Evolutionary conservation across 1,140 invertebrate species (phyloP).

Genomic region (Rhagoletis zephyria): DNA sequence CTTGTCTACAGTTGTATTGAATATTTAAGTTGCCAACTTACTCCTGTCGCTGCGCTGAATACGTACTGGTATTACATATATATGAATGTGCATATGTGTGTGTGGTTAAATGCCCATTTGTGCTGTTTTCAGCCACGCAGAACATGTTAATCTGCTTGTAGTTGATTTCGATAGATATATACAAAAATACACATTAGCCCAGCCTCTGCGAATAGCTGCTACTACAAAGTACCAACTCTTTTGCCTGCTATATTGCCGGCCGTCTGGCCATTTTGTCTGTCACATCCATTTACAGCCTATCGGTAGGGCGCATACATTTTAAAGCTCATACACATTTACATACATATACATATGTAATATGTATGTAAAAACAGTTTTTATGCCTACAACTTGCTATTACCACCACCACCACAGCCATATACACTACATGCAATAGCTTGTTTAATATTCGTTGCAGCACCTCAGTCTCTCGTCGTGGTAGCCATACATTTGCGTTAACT

Average conservation of each 20-base stretch:
- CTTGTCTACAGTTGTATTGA: conserved; percentile 41
- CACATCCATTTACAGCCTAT: conserved; percentile 7
- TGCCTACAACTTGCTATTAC: not conserved
- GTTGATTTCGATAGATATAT: not conserved
- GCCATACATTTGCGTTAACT: not conserved
- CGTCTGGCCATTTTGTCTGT: not conserved
- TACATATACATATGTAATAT: not conserved
- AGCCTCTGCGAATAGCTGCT: not conserved
- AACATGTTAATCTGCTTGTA: conserved; percentile 24
- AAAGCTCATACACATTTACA: not conserved
- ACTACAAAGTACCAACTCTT: not conserved
- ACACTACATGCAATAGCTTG: too few species aligned
- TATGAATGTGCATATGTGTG: not conserved
- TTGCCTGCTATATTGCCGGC: not conserved
- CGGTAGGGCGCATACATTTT: not conserved
- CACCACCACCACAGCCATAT: not conserved
- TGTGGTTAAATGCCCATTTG: too few species aligned
- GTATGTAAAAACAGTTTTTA: not conserved
- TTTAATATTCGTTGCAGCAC: not conserved
- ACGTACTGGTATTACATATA: not conserved
- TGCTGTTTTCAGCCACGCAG: too few species aligned
- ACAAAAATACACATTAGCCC: not conserved
- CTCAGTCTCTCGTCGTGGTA: not conserved
- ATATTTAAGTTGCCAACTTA: conserved; percentile 20
- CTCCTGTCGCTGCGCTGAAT: not conserved